Evolutionary conservation across 2,888 invertebrate species (phyloP), one percentile per base, ranked within the genome.

Genomic region (Artemia sinica): DNA sequence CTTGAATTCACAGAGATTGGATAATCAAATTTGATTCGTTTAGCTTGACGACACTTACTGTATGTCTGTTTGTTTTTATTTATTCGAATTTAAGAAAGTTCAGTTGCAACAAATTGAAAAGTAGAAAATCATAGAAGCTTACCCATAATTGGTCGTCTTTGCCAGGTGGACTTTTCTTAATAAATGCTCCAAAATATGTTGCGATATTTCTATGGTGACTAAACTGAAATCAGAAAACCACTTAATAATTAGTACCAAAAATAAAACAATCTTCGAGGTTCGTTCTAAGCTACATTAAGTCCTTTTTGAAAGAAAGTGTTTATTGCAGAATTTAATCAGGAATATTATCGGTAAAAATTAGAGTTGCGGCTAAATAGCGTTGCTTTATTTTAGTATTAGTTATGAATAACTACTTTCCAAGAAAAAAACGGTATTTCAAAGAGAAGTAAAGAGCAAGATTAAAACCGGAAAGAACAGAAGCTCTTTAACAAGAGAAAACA

Each of bases 131-230:
- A 12, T n/a, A 71, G 12, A 18, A 50, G 41, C 72, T 76, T 75
- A 82, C 81, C 98, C 98, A 98, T 71, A 98, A 82, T 78, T 98
- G 97, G 80, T 99, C 98, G 81, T 98, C 97, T 82, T 97, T 97
- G 66, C 97, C 96, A 1, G 94, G 91, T 63, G 94, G 94, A 75
- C 93, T 92, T 81, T 98, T 98, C 81, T 97, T 97, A 75, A 99
- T 97, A 81, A 99, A 99, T 76, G 98, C 98, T 74, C 98, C 98
- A 83, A 97, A 99, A 80, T 99, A 99, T 71, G 97, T 99, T 73
- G 98, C 98, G 77, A 99, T 98, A 81, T 99, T 99, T 76, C 96
- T 88, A 81, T 98, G 97, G 82, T 95, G 92, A 72, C 94, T 95
- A 82, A 91, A 95, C 84, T 41, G 41, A 41, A 41, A 41, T 41